Base-by-base conservation (phyloP, 1,140 invertebrate species). In the Amphibalanus amphitrite region DNA sequence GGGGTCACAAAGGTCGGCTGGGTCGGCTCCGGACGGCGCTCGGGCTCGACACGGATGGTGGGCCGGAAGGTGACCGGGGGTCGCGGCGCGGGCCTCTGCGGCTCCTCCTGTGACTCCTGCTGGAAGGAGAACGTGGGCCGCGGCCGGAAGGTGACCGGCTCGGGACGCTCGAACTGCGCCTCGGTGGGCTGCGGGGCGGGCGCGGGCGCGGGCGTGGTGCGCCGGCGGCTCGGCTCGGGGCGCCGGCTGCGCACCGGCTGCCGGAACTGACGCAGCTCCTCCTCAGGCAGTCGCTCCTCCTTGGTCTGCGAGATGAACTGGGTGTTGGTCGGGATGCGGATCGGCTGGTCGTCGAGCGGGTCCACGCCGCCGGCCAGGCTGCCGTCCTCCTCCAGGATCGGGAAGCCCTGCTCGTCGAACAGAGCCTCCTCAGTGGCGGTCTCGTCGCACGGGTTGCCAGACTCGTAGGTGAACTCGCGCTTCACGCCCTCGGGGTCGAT, bases 401-500 rank as follows among this genome's bases (percentile, higher is more conserved):
- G 29, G n/a, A 67, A 30, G 23, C 69, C 81, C 17, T 88, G 86
- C 23, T 89, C 83, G 15, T 77, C 76, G 29, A 77, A 75, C 1
- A 71, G 69, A n/a, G 71, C 69, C 69, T 75, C 75, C 71, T 87
- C 83, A 28, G 85, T 83, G 20, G 84, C 85, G 69, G 89, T 85
- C 0, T 86, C 86, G 0, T 92, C 90, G 78, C 90, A 92, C 3
- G 90, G 89, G 77, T 92, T 92, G n/a, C 91, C 91, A 26, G 90
- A 91, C 0, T 91, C 90, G 78, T 94, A 94, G 0, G 88, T 90
- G 78, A 93, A 92, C 77, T 93, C 89, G 72, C 91, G 80, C 76
- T 91, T 90, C 78, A 92, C 90, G 71, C 92, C 91, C 75, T 92
- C 89, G 0, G 91, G 90, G 78, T 93, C 91, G 26, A 93, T 83